Base-by-base conservation (phyloP, 2,113 vertebrate genomes). In the Vidua chalybeata region DNA sequence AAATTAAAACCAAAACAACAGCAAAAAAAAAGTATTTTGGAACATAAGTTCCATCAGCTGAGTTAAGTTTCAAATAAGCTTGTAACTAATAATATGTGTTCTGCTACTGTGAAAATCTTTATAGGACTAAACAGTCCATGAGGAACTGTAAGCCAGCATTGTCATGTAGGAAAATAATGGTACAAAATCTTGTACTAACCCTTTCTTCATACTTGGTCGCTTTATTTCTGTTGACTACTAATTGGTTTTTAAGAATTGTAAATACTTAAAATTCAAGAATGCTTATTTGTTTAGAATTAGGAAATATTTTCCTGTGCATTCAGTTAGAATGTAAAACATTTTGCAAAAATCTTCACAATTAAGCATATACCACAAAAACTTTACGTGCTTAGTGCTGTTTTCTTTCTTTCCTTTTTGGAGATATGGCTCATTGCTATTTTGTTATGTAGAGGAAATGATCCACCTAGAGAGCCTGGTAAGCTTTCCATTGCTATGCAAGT, bases 51-150 rank as follows among this genome's bases (percentile, higher is more conserved):
- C 15, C 58, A 73, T 37, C 20, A 95, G 33, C 35, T 91, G 31
- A 89, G 33, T 11, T 89, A 55, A 77, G 64, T 80, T 92, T 89
- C 84, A 96, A 81, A 89, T 56, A 79, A 77, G 79, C 62, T 51
- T 76, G 28, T 78, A 82, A 43, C 30, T 87, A 86, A 84, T 35
- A 61, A 31, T 54, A 78, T 16, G 5, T 80, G 55, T 63, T 93
- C 69, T 83, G 37, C 37, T 78, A n/a, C 35, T 58, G 22, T 74
- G 66, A 93, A 92, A 87, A 81, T 31, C 49, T 89, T 90, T 76
- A 20, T 26, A 81, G 71, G 43, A 63, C 74, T 88, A 67, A 89
- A 75, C 24, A 86, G 59, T 76, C 75, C 75, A 79, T 46, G 31
- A 91, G 78, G 81, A 94, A 35, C 30, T 2, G 1, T 46, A 84